A percentile compares a stretch with the other conserved stretches of the same genome.
Conservation (phyloP, 2,888 invertebrate genomes). For the Acleris laterana region DNA sequence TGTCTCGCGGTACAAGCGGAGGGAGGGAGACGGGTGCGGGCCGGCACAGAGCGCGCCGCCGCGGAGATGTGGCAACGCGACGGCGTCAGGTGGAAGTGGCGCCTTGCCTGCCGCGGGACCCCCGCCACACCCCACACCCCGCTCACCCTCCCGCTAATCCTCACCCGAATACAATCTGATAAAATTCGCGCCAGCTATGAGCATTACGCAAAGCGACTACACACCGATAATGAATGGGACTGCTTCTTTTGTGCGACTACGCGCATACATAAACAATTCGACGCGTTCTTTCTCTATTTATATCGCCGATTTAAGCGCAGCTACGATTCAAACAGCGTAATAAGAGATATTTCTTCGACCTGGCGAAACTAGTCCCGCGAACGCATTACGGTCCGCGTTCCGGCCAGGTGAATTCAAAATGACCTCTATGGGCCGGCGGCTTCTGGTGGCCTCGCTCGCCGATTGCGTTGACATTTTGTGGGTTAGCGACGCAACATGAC, state of each 20-base stretch:
- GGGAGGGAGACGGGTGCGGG: constrained; percentile 68
- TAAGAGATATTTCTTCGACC: constrained; percentile 83
- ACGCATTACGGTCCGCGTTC: constrained; percentile 82
- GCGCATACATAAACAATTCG: constrained; percentile 64
- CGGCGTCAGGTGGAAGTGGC: constrained; percentile 84
- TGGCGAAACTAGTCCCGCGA: constrained; percentile 83
- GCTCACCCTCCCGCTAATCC: constrained; percentile 73
- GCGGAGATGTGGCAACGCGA: constrained; percentile 82
- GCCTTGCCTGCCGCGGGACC: constrained; percentile 58
- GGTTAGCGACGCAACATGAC: constrained; percentile 79
- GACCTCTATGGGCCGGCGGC: constrained; percentile 83
- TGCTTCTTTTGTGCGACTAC: constrained; percentile 56
- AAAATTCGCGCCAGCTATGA: constrained; percentile 84
- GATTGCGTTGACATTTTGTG: constrained; percentile 81
- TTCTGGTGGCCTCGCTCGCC: constrained; percentile 79
- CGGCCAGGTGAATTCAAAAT: constrained; percentile 83
- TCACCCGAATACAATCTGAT: constrained; percentile 82
- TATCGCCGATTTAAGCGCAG: constrained; percentile 66
- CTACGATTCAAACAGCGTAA: constrained; percentile 62
- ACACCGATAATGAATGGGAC: constrained; percentile 79
- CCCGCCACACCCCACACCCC: constrained; percentile 43
- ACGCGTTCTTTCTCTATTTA: constrained; percentile 58
- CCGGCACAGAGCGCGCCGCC: constrained; percentile 72
- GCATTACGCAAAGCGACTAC: constrained; percentile 82
- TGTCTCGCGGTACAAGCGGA: constrained; percentile 80